Evolutionary conservation across 2,888 invertebrate genomes (phyloP).

Genomic region (Andricus quercusramuli): DNA sequence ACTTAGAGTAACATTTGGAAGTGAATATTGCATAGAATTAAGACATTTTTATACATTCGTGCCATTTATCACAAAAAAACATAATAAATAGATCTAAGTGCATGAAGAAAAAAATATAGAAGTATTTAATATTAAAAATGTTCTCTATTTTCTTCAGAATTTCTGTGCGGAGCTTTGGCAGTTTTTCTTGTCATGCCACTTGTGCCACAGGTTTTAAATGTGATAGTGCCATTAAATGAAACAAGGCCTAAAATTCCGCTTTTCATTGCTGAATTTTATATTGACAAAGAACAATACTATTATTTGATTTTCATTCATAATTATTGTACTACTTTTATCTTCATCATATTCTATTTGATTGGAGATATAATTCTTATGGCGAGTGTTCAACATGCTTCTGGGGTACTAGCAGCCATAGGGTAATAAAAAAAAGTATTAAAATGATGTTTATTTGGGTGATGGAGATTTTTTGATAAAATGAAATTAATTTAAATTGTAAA

Average conservation of each 20-base stretch:
- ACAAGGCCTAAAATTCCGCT: background rate
- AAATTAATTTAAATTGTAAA: too few species aligned
- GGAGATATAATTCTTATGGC: constrained; percentile 1
- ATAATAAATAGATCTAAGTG: background rate
- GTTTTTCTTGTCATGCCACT: constrained; percentile 3
- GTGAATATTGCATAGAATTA: background rate
- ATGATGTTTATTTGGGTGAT: background rate
- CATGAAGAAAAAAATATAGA: too few species aligned
- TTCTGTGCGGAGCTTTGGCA: background rate
- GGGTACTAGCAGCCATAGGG: background rate
- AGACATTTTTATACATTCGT: background rate
- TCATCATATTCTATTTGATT: background rate
- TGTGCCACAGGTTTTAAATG: background rate
- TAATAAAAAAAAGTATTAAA: background rate
- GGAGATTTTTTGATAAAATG: too few species aligned
- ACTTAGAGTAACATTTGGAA: background rate
- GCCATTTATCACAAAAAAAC: background rate
- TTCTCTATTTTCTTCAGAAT: background rate
- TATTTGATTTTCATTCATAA: background rate
- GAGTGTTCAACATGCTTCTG: background rate
- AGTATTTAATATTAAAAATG: background rate
- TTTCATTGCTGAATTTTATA: background rate
- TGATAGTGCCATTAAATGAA: background rate
- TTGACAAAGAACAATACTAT: background rate
- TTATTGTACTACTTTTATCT: background rate